A percentile compares a stretch with the other conserved stretches of the same genome.
Evolutionary conservation across 2,888 invertebrate species (phyloP).

Genomic region (Chaetoderma sp.): DNA sequence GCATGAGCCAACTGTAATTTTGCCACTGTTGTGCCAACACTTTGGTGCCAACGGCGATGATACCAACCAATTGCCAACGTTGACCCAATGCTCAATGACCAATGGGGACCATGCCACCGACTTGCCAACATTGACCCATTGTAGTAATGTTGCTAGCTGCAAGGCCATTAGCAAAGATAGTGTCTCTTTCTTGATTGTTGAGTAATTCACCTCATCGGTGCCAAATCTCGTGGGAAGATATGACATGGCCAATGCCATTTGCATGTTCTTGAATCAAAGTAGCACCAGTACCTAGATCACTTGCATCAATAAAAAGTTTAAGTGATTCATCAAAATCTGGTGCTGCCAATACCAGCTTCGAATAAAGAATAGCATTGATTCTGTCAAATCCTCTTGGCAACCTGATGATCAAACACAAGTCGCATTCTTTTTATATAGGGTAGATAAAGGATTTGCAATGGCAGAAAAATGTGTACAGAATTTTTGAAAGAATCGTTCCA

Average conservation of each 20-base stretch:
- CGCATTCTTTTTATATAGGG: conserved; percentile 11
- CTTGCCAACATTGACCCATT: no score
- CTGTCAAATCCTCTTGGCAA: conserved; percentile 51
- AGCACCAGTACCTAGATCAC: conserved; percentile 39
- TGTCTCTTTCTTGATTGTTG: conserved; percentile 36
- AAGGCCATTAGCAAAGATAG: conserved; percentile 37
- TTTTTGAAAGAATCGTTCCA: conserved; percentile 32
- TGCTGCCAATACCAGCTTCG: conserved; percentile 24
- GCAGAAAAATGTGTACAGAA: conserved; percentile 33
- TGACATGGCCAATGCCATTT: conserved; percentile 30
- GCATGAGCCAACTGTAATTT: no score
- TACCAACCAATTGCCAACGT: no score
- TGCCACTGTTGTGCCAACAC: no score
- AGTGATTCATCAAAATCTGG: conserved; percentile 26
- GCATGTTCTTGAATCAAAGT: conserved; percentile 40
- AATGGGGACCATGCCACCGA: no score
- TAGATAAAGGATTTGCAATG: conserved; percentile 22
- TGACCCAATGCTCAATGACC: no score
- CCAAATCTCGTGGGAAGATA: conserved; percentile 40
- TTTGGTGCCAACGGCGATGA: no score
- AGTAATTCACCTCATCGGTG: conserved; percentile 29
- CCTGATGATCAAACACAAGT: conserved; percentile 46
- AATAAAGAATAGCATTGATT: conserved; percentile 44
- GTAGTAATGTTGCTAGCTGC: no score
- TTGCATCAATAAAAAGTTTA: conserved; percentile 42